These are phyloP conservation scores for Parthenolecanium corni DNA, from an alignment of 2,888 invertebrate species.

Conservation along the genomic window DNA sequence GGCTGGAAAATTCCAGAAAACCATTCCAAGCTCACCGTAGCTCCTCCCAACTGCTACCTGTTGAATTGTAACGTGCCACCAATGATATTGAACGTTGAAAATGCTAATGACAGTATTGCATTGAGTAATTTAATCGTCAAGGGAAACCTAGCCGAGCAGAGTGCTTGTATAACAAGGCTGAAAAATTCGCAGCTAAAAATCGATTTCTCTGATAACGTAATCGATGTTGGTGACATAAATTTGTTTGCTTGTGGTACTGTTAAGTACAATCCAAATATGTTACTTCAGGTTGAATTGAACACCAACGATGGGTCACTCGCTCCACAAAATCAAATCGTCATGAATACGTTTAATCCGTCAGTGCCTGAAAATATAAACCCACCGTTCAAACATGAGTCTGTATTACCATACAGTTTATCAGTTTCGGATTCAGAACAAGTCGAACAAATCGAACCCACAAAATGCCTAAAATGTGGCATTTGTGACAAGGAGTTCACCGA, in stretches of 20 bases:
- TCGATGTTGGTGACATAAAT: no score
- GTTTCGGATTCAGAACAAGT: background rate
- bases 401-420: background rate
- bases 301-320: background rate
- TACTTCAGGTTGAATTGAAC: slow-evolving; percentile 8
- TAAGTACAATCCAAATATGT: slow-evolving; percentile 7
- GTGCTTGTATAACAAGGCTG: no score
- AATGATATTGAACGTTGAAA: no score
- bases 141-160: no score
- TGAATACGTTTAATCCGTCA: background rate
- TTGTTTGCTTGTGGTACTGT: background rate
- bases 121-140: no score
- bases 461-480: background rate
- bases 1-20: no score
- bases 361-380: background rate
- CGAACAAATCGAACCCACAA: background rate
- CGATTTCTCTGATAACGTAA: no score
- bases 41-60: no score
- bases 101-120: no score
- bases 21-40: no score
- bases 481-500: slow-evolving; percentile 6
- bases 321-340: background rate
- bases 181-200: no score
- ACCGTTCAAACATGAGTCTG: background rate
- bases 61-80: no score